phyloP scores from a whole-genome alignment of 2,113 vertebrate genomes.

The Leuciscus idus region DNA sequence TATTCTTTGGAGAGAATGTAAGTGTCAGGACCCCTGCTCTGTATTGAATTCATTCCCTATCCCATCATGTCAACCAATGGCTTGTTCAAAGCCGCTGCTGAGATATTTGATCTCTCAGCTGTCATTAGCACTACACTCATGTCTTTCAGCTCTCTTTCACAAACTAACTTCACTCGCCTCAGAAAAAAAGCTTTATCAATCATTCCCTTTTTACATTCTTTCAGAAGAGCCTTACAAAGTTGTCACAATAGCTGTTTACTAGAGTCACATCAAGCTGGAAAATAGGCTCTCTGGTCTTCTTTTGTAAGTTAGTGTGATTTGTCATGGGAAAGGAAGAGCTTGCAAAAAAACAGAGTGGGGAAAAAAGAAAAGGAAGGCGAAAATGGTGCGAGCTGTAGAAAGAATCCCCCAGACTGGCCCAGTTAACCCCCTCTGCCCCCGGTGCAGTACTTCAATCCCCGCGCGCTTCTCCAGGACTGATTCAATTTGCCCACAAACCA shows the following conservation, averaged over 20 bases:
- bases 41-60: slow-evolving; percentile 11
- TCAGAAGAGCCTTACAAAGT: slow-evolving; percentile 11
- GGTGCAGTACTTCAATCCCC: slow-evolving; percentile 53
- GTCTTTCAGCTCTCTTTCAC: slow-evolving; percentile 40
- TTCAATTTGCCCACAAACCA: slow-evolving; percentile 62
- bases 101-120: slow-evolving; percentile 50
- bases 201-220: slow-evolving; percentile 34
- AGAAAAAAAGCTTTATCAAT: slow-evolving; percentile 24
- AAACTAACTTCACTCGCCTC: slow-evolving; percentile 45
- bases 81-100: slow-evolving; percentile 38
- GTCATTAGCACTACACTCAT: slow-evolving; percentile 28
- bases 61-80: slow-evolving; percentile 27
- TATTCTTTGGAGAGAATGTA: slow-evolving; percentile 21
- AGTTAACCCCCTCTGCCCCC: slow-evolving; percentile 63
- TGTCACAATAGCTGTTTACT: slow-evolving; percentile 33
- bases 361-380: neutral
- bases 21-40: slow-evolving; percentile 29
- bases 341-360: neutral
- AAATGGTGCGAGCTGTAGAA: slow-evolving; percentile 44
- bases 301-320: slow-evolving; percentile 41
- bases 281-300: slow-evolving; percentile 33
- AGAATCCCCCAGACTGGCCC: slow-evolving; percentile 63
- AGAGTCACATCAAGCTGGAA: slow-evolving; percentile 43
- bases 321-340: slow-evolving; percentile 28
- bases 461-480: slow-evolving; percentile 56